phyloP scores from a whole-genome alignment of 2,888 invertebrate genomes.

The Melipona beecheii region DNA sequence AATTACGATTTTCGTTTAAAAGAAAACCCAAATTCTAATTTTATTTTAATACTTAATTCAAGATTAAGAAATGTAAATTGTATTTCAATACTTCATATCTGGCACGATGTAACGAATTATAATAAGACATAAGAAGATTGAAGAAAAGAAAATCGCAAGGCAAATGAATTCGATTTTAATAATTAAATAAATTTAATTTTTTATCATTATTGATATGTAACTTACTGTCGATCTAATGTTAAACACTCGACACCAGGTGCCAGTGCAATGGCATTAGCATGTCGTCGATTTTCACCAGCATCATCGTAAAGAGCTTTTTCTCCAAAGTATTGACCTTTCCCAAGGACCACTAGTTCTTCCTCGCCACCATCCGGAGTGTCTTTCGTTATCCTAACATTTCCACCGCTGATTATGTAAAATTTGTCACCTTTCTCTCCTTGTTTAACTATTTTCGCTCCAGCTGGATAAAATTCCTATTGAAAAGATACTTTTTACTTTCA shows the following conservation, averaged over 20 bases:
- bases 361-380: slow-evolving; percentile 86
- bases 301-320: slow-evolving; percentile 95
- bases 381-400: slow-evolving; percentile 91
- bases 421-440: slow-evolving; percentile 95
- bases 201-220: slow-evolving; percentile 42
- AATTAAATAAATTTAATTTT: neutral
- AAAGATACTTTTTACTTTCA: neutral
- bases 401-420: slow-evolving; percentile 95
- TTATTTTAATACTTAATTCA: no score
- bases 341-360: slow-evolving; percentile 89
- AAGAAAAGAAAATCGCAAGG: no score
- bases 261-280: slow-evolving; percentile 95
- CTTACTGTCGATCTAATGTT: slow-evolving; percentile 93
- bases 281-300: slow-evolving; percentile 86
- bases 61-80: no score
- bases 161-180: no score
- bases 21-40: neutral
- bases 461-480: slow-evolving; percentile 90
- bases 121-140: no score
- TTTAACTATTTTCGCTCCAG: slow-evolving; percentile 91
- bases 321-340: slow-evolving; percentile 94
- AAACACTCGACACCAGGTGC: slow-evolving; percentile 94
- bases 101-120: no score
- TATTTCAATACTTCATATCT: no score
- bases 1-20: neutral